Evolutionary conservation across 2,113 vertebrate genomes (phyloP).

Genomic region (Sylvia atricapilla): DNA sequence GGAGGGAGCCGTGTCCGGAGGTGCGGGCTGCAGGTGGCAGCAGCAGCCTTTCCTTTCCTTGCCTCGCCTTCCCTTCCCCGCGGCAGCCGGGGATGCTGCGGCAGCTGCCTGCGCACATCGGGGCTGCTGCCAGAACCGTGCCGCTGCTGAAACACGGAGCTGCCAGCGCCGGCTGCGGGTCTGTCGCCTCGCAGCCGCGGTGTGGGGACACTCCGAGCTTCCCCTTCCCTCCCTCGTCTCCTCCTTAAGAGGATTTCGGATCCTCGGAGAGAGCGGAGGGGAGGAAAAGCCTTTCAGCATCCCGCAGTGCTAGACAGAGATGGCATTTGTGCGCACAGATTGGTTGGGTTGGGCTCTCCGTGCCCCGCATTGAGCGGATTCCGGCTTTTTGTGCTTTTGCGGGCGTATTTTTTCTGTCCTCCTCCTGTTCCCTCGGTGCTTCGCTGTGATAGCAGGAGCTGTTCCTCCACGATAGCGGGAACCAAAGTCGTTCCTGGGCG

Average conservation of each 20-base stretch:
- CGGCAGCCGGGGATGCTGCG: not conserved
- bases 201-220: not conserved
- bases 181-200: not conserved
- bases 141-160: not conserved
- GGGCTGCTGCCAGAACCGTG: not conserved
- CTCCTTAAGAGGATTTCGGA: not conserved
- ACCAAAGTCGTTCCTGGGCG: not conserved
- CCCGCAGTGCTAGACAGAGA: not conserved
- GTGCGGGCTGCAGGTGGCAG: conserved; percentile 64
- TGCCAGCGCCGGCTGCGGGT: not conserved
- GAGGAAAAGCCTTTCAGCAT: not conserved
- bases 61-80: too few relatives aligned
- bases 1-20: not conserved
- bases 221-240: not conserved
- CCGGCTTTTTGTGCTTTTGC: conserved; percentile 21
- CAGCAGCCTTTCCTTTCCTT: not conserved
- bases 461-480: not conserved
- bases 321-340: not conserved
- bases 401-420: not conserved
- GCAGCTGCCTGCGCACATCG: not conserved
- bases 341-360: not conserved
- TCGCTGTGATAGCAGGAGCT: not conserved
- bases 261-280: not conserved
- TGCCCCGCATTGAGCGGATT: not conserved
- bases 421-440: not conserved